phyloP scores from a whole-genome alignment of 2,888 invertebrate genomes.

The Spisula solida region DNA sequence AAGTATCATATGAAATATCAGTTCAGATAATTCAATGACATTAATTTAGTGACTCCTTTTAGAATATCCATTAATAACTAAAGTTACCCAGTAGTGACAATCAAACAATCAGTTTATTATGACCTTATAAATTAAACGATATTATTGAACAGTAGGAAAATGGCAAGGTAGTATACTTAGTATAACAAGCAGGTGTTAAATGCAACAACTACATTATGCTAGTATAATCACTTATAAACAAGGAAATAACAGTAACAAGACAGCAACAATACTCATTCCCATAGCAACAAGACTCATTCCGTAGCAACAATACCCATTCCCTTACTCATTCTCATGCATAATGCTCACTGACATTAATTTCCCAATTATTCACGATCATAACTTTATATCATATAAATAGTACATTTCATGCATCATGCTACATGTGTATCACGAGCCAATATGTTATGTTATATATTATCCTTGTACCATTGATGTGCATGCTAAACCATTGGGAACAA shows the following conservation, averaged over 20 bases:
- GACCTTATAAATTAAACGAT: too few relatives aligned
- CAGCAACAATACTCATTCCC: not conserved
- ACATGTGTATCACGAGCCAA: not conserved
- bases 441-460: conserved; percentile 3
- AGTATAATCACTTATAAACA: not conserved
- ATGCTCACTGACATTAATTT: too few relatives aligned
- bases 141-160: too few relatives aligned
- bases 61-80: too few relatives aligned
- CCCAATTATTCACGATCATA: not conserved
- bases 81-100: too few relatives aligned
- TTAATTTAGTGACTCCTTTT: too few relatives aligned
- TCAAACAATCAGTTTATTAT: too few relatives aligned
- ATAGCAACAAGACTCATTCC: not conserved
- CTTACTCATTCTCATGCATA: too few relatives aligned
- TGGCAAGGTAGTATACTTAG: too few relatives aligned
- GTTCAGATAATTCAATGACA: too few relatives aligned
- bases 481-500: not conserved
- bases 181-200: not conserved
- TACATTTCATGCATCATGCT: not conserved
- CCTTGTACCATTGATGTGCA: not conserved
- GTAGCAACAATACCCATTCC: too few relatives aligned
- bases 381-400: not conserved
- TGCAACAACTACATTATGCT: not conserved
- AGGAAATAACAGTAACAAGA: not conserved
- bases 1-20: too few relatives aligned